These are phyloP conservation scores for Lucinisca nassula DNA, from an alignment of 2,888 invertebrate genomes.

Conservation along the genomic window DNA sequence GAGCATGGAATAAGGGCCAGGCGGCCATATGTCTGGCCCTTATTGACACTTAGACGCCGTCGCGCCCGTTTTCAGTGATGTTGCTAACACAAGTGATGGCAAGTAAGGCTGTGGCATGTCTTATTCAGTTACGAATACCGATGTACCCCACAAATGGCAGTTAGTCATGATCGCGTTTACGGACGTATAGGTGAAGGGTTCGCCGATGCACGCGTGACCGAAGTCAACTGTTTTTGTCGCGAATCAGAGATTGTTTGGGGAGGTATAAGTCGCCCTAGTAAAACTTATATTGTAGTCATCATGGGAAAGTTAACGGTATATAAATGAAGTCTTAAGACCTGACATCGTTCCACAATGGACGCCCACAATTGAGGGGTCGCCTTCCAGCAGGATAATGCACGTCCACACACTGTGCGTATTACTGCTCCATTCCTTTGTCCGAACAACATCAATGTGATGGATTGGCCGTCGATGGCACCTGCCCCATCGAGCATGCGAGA, in stretches of 20 bases:
- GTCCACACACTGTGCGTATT: neutral
- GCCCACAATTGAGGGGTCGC: neutral
- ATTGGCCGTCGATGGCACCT: neutral
- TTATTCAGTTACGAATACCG: constrained; percentile 42
- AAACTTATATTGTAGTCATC: constrained; percentile 12
- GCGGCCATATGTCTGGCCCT: too few species aligned
- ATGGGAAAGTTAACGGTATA: constrained; percentile 19
- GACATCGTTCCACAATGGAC: neutral
- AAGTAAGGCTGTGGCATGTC: constrained; percentile 36
- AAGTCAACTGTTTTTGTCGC: constrained; percentile 36
- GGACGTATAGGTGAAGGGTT: constrained; percentile 34
- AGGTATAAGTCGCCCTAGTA: constrained; percentile 12
- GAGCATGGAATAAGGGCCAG: too few species aligned
- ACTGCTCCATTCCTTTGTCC: neutral
- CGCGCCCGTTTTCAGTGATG: too few species aligned
- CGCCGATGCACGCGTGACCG: constrained; percentile 9
- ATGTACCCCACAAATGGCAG: constrained; percentile 12
- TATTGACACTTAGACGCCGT: too few species aligned
- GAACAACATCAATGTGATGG: neutral
- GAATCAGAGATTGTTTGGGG: constrained; percentile 48
- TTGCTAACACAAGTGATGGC: too few species aligned
- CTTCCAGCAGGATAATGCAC: neutral
- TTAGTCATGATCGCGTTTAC: constrained; percentile 23
- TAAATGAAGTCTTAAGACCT: neutral
- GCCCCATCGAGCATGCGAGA: neutral